A percentile compares a stretch with the other conserved stretches of the same genome.
Conservation (phyloP, 2,113 vertebrate genomes). For the Hippocampus mohnikei region DNA sequence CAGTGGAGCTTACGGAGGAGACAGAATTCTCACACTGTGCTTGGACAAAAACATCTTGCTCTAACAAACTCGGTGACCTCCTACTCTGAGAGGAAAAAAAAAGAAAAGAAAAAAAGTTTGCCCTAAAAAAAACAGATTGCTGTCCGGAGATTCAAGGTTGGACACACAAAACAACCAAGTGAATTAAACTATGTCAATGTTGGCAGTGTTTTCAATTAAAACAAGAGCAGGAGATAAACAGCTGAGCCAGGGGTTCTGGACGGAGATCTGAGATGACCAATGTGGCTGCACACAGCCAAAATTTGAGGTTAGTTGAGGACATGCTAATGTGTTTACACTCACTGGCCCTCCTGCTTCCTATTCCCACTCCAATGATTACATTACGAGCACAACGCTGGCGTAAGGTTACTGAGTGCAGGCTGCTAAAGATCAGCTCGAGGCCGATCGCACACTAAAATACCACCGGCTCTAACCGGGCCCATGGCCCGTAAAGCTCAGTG, state of each 20-base stretch:
- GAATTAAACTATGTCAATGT: conserved; percentile 71
- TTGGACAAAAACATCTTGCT: conserved; percentile 36
- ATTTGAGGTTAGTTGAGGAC: conserved; percentile 70
- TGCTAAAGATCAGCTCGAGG: conserved; percentile 38
- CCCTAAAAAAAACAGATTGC: conserved; percentile 27
- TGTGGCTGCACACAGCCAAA: conserved; percentile 30
- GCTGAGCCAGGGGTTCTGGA: conserved; percentile 61
- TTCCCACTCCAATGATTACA: conserved; percentile 71
- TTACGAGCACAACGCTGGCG: conserved; percentile 70
- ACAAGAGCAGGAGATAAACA: conserved; percentile 65
- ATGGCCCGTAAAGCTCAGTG: conserved; percentile 28
- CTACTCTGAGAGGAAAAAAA: neutral
- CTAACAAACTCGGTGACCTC: conserved; percentile 67
- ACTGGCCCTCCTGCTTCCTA: conserved; percentile 69
- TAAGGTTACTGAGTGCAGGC: conserved; percentile 71
- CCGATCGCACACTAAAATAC: conserved; percentile 49
- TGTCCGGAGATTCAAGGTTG: conserved; percentile 22
- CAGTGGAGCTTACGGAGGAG: conserved; percentile 24
- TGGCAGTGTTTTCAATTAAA: conserved; percentile 74
- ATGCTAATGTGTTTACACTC: conserved; percentile 75
- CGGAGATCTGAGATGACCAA: conserved; percentile 50
- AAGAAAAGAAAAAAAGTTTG: neutral
- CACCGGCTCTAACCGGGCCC: conserved; percentile 37
- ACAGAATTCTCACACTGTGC: conserved; percentile 24
- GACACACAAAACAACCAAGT: conserved; percentile 51